phyloP scores from a whole-genome alignment of 2,888 invertebrate genomes.

The Corythucha ciliata region DNA sequence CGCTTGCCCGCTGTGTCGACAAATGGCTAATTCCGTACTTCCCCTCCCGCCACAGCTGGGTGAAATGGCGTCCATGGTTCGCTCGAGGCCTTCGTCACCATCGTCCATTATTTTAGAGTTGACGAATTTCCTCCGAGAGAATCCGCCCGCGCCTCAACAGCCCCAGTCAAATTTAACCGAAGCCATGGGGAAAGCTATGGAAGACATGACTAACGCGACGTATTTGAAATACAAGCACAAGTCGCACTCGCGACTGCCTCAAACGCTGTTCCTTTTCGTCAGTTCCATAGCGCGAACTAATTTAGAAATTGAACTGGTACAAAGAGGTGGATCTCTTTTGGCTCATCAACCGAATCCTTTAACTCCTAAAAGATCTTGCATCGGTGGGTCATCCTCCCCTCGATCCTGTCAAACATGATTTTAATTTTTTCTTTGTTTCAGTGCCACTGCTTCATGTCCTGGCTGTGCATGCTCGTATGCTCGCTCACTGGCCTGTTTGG shows the following conservation, averaged over 20 bases:
- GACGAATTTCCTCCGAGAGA: slow-evolving; percentile 55
- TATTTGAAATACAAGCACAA: slow-evolving; percentile 69
- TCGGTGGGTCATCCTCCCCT: slow-evolving; percentile 23
- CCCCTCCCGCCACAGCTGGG: slow-evolving; percentile 67
- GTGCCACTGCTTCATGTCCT: slow-evolving; percentile 83
- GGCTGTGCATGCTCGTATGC: slow-evolving; percentile 71
- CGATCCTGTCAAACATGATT: not conserved
- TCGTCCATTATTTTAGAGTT: slow-evolving; percentile 44
- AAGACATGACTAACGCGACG: slow-evolving; percentile 83
- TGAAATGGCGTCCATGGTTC: slow-evolving; percentile 54
- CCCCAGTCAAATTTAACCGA: slow-evolving; percentile 64
- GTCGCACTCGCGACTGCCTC: slow-evolving; percentile 52
- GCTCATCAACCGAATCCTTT: slow-evolving; percentile 43
- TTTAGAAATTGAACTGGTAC: slow-evolving; percentile 84
- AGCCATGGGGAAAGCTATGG: slow-evolving; percentile 87
- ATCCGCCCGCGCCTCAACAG: slow-evolving; percentile 44
- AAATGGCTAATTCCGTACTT: slow-evolving; percentile 80
- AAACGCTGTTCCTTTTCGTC: slow-evolving; percentile 77
- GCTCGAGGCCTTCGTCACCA: slow-evolving; percentile 48
- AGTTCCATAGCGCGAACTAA: slow-evolving; percentile 83
- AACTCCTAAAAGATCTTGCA: slow-evolving; percentile 65
- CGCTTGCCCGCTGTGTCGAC: slow-evolving; percentile 89
- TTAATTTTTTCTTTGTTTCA: slow-evolving; percentile 42
- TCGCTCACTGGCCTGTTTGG: slow-evolving; percentile 52
- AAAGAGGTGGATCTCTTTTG: slow-evolving; percentile 70